These are phyloP conservation scores for Sebastes minor DNA, from an alignment of 2,797 vertebrate species.

Conservation along the genomic window DNA sequence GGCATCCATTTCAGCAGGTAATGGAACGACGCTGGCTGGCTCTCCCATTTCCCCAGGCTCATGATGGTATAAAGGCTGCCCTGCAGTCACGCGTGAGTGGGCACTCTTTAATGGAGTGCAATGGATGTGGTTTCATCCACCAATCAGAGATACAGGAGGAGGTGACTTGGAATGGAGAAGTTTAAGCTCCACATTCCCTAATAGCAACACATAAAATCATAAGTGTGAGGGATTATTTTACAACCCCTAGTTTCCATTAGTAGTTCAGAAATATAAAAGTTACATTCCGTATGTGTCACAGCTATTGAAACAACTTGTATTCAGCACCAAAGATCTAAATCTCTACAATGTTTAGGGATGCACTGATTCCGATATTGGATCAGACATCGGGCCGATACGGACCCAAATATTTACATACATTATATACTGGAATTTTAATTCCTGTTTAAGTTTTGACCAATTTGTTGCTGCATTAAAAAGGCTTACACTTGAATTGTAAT, in stretches of 20 bases:
- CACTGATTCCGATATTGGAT: no score
- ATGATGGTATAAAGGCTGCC: conserved; percentile 72
- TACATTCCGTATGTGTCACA: conserved; percentile 7
- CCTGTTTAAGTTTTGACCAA: no score
- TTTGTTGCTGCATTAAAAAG: no score
- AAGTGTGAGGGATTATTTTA: conserved; percentile 48
- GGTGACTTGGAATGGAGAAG: conserved; percentile 40
- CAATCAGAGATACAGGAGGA: conserved; percentile 45
- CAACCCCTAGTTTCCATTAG: conserved; percentile 27
- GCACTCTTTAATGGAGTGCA: conserved; percentile 71
- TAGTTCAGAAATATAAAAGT: not conserved
- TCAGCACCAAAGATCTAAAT: conserved; percentile 1
- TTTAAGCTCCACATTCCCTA: conserved; percentile 43
- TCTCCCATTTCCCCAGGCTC: conserved; percentile 69
- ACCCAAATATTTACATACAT: no score
- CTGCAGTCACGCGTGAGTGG: conserved; percentile 68
- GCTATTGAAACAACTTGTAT: not conserved
- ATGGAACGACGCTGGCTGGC: conserved; percentile 71
- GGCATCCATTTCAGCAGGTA: conserved; percentile 81
- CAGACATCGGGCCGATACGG: accelerated
- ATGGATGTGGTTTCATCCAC: conserved; percentile 63
- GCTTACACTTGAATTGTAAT: no score
- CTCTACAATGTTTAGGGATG: not conserved
- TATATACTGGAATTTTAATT: no score
- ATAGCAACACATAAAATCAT: conserved; percentile 47